Conservation (phyloP, 2,888 invertebrate genomes). For the Coleophora deauratella region DNA sequence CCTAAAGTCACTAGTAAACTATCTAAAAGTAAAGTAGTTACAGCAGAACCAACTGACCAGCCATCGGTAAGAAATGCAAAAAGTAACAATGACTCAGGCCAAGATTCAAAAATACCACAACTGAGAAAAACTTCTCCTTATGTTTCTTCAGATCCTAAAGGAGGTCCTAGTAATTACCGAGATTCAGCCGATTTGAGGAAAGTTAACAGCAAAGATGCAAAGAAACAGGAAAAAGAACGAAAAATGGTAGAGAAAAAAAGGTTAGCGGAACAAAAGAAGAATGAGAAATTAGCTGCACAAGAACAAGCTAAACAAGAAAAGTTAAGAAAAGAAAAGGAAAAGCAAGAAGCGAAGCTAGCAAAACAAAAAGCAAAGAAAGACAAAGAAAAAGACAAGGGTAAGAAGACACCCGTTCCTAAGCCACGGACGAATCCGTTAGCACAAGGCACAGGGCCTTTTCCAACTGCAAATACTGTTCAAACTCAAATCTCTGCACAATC, state of each 20-base stretch:
- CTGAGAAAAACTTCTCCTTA: slow-evolving; percentile 34
- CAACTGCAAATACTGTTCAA: not conserved
- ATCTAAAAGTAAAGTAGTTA: too few relatives aligned
- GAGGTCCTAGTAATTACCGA: slow-evolving; percentile 16
- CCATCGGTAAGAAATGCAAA: not conserved
- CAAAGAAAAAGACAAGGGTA: slow-evolving; percentile 22
- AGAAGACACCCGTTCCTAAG: slow-evolving; percentile 4
- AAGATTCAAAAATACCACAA: slow-evolving; percentile 2
- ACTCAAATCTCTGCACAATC: not conserved
- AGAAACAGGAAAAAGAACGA: slow-evolving; percentile 34
- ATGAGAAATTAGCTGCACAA: slow-evolving; percentile 28
- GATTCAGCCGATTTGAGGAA: slow-evolving; percentile 10
- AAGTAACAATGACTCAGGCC: not conserved
- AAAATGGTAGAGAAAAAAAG: slow-evolving; percentile 43
- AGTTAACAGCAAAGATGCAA: slow-evolving; percentile 19
- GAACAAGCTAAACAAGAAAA: slow-evolving; percentile 39
- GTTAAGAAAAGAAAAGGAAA: slow-evolving; percentile 24
- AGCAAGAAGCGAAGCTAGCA: slow-evolving; percentile 16
- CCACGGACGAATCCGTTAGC: slow-evolving; percentile 13
- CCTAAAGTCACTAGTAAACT: too few relatives aligned
- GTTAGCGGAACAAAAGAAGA: slow-evolving; percentile 32
- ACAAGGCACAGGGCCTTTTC: slow-evolving; percentile 6
- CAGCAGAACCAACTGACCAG: too few relatives aligned
- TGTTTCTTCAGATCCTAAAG: slow-evolving; percentile 35
- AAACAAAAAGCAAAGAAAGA: slow-evolving; percentile 13